Conservation (phyloP, 1,140 invertebrate genomes). For the Coenobita brevimanus region DNA sequence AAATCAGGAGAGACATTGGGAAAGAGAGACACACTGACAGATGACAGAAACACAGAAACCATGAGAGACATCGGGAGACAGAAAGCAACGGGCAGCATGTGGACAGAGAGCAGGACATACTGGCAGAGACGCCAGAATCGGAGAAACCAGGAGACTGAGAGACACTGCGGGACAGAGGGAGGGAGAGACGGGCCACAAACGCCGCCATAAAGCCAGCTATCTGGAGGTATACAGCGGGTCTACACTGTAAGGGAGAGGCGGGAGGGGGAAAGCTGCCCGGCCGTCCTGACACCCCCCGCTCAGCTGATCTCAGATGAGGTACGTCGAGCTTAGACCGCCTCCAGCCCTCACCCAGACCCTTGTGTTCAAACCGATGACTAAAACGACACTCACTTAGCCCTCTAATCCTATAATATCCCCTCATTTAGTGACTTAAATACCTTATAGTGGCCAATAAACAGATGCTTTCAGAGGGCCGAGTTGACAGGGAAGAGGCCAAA, state of each 20-base stretch:
- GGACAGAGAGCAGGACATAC: too few species aligned
- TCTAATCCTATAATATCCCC: background rate
- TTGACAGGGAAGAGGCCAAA: too few species aligned
- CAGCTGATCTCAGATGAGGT: slow-evolving; percentile 49
- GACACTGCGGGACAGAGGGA: background rate
- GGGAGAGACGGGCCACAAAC: background rate
- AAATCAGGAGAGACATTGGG: too few species aligned
- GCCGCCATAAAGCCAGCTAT: slow-evolving; percentile 23
- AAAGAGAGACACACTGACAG: too few species aligned
- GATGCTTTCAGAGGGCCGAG: background rate
- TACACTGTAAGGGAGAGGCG: slow-evolving; percentile 10
- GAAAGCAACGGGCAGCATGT: too few species aligned
- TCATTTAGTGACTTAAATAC: too few species aligned
- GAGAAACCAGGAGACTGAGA: background rate
- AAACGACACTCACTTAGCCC: background rate
- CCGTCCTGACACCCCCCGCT: slow-evolving; percentile 33
- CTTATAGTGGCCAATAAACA: too few species aligned
- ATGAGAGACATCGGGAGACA: too few species aligned
- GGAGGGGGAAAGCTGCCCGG: slow-evolving; percentile 36
- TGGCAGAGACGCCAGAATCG: too few species aligned
- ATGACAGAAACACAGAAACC: too few species aligned
- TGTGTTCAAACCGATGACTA: background rate
- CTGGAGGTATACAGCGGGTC: slow-evolving; percentile 6
- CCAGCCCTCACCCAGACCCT: background rate
- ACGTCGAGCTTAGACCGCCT: background rate